Conservation (phyloP, 2,113 vertebrate species). For the Chloebia gouldiae region DNA sequence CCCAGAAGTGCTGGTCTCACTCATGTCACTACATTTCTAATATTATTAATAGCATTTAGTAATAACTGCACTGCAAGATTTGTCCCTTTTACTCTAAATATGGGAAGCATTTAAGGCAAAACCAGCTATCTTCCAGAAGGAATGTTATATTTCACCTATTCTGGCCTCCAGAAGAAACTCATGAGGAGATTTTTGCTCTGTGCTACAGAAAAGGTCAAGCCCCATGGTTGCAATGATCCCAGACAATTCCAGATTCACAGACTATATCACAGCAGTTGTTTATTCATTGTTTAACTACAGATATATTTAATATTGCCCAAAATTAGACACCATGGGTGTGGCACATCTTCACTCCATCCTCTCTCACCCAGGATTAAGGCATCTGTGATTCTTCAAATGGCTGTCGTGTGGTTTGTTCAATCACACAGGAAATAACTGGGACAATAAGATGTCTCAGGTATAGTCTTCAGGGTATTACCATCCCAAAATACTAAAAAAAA, state of each 20-base stretch:
- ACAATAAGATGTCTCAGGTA: background rate
- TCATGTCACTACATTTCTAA: background rate
- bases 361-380: background rate
- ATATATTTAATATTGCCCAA: background rate
- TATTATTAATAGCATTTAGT: background rate
- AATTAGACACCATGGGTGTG: background rate
- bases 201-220: background rate
- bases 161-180: background rate
- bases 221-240: accelerated
- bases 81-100: background rate
- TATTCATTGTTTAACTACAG: background rate
- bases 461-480: background rate
- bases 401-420: background rate
- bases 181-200: background rate
- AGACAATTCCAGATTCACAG: background rate
- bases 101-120: background rate
- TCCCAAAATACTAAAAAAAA: background rate
- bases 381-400: background rate
- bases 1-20: background rate
- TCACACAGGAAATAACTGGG: background rate
- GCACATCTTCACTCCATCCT: background rate
- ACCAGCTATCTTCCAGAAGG: background rate
- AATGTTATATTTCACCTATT: background rate
- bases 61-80: background rate
- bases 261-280: background rate